Evolutionary conservation across 2,797 vertebrate genomes (phyloP).

Genomic region (Microctenopoma stevenorrisi): DNA sequence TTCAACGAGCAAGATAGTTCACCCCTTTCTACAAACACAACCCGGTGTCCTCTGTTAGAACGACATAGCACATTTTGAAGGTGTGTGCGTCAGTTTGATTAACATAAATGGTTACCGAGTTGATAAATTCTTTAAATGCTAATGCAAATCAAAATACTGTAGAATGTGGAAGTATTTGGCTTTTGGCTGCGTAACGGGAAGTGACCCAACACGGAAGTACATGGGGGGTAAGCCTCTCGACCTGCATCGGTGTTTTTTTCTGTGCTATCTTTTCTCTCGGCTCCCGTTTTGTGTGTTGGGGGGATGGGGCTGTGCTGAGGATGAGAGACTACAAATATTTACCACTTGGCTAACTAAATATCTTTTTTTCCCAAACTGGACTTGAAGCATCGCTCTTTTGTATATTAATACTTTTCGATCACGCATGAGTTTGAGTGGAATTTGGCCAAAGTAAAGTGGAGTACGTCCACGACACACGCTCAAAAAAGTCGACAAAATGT

Average conservation of each 20-base stretch:
- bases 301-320: constrained; percentile 84
- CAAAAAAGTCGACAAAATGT: constrained; percentile 84
- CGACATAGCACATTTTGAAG: neutral
- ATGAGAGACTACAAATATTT: constrained; percentile 83
- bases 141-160: too few species aligned
- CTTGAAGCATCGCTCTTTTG: constrained; percentile 40
- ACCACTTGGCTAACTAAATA: constrained; percentile 76
- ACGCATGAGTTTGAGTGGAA: constrained; percentile 78
- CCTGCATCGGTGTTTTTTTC: constrained; percentile 22
- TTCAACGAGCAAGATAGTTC: constrained; percentile 41
- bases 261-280: constrained; percentile 56
- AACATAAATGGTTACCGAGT: fast-evolving
- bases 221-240: constrained; percentile 1
- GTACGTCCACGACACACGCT: constrained; percentile 74
- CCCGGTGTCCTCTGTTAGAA: fast-evolving
- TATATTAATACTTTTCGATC: constrained; percentile 35
- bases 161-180: neutral
- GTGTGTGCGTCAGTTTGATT: neutral
- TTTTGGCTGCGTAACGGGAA: neutral
- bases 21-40: neutral
- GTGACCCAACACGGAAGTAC: constrained; percentile 48
- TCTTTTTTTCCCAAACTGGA: constrained; percentile 46
- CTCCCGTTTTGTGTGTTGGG: constrained; percentile 80
- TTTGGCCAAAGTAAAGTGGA: constrained; percentile 68
- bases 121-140: too few species aligned